phyloP scores from a whole-genome alignment of 2,113 vertebrate species.

The Microtus oregoni region DNA sequence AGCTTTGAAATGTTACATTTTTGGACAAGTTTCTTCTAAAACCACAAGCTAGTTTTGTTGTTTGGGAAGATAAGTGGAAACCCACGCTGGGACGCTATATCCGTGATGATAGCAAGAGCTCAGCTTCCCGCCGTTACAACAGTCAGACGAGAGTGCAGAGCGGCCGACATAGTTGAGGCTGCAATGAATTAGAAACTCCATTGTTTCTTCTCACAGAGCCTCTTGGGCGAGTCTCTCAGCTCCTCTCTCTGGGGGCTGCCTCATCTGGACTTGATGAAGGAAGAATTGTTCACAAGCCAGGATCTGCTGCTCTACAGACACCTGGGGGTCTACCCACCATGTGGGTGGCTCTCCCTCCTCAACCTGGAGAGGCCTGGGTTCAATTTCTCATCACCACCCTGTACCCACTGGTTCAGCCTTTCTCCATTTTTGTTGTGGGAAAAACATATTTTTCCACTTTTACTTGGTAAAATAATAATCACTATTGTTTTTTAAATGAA shows the following conservation, averaged over 20 bases:
- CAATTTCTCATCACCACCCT: neutral
- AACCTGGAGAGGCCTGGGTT: conserved; percentile 15
- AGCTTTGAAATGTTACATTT: conserved; percentile 50
- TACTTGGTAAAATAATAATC: conserved; percentile 13
- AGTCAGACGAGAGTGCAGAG: neutral
- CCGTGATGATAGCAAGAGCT: conserved; percentile 50
- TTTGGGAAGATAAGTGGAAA: neutral
- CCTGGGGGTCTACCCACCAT: neutral
- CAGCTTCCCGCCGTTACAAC: neutral
- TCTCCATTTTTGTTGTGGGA: neutral
- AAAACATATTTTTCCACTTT: conserved; percentile 56
- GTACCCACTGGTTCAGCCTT: neutral
- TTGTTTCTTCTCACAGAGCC: neutral
- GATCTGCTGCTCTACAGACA: neutral
- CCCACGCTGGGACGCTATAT: neutral
- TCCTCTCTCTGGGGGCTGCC: neutral
- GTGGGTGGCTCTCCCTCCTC: conserved; percentile 63
- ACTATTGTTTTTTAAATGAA: neutral
- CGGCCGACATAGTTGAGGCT: neutral
- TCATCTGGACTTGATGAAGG: conserved; percentile 74
- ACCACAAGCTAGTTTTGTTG: conserved; percentile 55
- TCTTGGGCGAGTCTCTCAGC: neutral
- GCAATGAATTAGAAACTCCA: conserved; percentile 22
- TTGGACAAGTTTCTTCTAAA: conserved; percentile 52
- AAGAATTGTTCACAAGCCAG: neutral